These are phyloP conservation scores for Sminthopsis crassicaudata DNA, from an alignment of 2,113 vertebrate species.

Conservation along the genomic window DNA sequence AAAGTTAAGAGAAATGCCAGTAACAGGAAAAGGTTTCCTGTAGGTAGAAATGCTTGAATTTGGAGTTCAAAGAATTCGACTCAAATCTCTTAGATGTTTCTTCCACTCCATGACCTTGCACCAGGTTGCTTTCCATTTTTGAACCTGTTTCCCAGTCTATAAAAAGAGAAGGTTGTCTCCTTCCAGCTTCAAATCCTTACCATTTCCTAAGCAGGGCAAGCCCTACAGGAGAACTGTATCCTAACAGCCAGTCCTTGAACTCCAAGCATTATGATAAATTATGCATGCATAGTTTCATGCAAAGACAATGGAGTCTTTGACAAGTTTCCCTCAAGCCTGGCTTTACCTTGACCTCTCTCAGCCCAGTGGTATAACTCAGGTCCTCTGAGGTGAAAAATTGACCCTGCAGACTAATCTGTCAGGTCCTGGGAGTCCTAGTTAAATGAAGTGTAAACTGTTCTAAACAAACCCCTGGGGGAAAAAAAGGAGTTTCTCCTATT, in stretches of 20 bases:
- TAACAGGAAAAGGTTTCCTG: not conserved
- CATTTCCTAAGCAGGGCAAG: not conserved
- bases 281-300: not conserved
- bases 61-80: not conserved
- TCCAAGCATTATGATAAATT: conserved; percentile 16
- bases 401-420: conserved; percentile 30
- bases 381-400: not conserved
- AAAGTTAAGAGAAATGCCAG: not conserved
- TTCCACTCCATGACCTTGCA: not conserved
- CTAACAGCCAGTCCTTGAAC: not conserved
- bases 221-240: not conserved
- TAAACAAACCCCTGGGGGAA: conserved; percentile 26
- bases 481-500: conserved; percentile 70
- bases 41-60: not conserved
- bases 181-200: not conserved
- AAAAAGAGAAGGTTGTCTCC: not conserved
- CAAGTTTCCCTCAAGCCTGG: conserved; percentile 46
- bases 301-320: conserved; percentile 44
- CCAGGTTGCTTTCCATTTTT: not conserved
- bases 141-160: not conserved
- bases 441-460: not conserved
- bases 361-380: conserved; percentile 1
- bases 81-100: not conserved
- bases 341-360: not conserved
- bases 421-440: not conserved